Conservation (phyloP, 2,113 vertebrate genomes). For the Gobio gobio region DNA sequence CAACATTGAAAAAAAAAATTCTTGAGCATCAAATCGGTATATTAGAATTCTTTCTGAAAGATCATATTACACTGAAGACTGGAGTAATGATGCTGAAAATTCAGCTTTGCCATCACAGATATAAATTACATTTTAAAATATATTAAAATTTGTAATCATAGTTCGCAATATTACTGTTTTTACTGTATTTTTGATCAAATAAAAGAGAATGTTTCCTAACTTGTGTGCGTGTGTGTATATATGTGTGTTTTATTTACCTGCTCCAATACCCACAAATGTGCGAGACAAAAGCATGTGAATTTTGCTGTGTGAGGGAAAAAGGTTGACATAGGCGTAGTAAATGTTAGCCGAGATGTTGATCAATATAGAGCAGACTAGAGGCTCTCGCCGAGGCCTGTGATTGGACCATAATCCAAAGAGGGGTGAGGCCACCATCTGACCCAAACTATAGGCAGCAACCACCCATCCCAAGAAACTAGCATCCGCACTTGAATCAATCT, state of each 20-base stretch:
- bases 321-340: conserved; percentile 88
- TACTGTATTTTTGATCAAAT: neutral
- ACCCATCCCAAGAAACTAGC: conserved; percentile 95
- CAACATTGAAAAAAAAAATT: neutral
- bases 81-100: too few species aligned
- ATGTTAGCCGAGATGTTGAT: conserved; percentile 90
- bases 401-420: conserved; percentile 95
- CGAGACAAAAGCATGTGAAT: conserved; percentile 90
- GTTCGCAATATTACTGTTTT: neutral
- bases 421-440: conserved; percentile 94
- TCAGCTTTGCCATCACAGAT: neutral
- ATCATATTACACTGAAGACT: too few species aligned
- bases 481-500: conserved; percentile 85
- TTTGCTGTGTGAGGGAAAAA: conserved; percentile 84
- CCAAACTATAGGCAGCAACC: conserved; percentile 92
- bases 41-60: neutral
- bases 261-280: conserved; percentile 90
- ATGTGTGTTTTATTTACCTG: conserved; percentile 77
- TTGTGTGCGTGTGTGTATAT: too few species aligned
- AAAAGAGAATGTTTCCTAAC: too few species aligned
- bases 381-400: conserved; percentile 86
- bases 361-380: conserved; percentile 85
- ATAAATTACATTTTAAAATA: neutral
- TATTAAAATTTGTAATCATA: neutral
- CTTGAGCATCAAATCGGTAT: neutral